Base-by-base conservation (phyloP, 2,888 invertebrate genomes). In the Eupithecia subfuscata region DNA sequence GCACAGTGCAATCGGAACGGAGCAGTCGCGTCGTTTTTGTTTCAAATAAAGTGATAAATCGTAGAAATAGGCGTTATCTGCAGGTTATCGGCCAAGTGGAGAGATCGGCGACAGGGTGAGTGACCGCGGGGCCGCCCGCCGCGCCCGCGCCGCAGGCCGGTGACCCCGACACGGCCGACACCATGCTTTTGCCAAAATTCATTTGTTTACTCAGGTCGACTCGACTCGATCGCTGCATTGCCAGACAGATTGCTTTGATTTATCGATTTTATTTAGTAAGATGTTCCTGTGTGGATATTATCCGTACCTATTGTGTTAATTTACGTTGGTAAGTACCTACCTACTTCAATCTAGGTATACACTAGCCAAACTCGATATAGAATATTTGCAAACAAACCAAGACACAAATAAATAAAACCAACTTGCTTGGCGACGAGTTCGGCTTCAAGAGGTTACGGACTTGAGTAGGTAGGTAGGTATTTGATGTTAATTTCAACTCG, bases 91-190 rank as follows among this genome's bases (percentile, higher is more conserved):
- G 67, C 6, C 22, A 18, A 48, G 37, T 30, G 25, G 64, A 71
- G 74, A 69, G 77, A 73, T 78, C 77, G 81, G 78, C 11, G 74
- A 78, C 64, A 82, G 77, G 91, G 91, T 91, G 84, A 90, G 91
- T 91, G 89, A 89, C 89, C 89, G 83, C 82, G 63, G 25, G 76
- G 76, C 2, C 30, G 2, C 2, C 30, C 30, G 30, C 30, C 30
- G 30, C 30, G 30, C 30, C 30, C 2, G 2, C 30, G 30, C 30
- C 30, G 30, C 30, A 63, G 85, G 88, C 86, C 87, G 67, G 60
- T 77, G 60, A 60, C 60, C 60, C 60, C 12, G 70, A 74, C 86
- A 81, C 71, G 78, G 78, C 60, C 12, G 70, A 74, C 86, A 81
- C 71, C 79, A 78, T 82, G 81, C 64, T 74, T 81, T 74, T 75